phyloP scores from a whole-genome alignment of 1,140 invertebrate species.

The Carposina sasakii region DNA sequence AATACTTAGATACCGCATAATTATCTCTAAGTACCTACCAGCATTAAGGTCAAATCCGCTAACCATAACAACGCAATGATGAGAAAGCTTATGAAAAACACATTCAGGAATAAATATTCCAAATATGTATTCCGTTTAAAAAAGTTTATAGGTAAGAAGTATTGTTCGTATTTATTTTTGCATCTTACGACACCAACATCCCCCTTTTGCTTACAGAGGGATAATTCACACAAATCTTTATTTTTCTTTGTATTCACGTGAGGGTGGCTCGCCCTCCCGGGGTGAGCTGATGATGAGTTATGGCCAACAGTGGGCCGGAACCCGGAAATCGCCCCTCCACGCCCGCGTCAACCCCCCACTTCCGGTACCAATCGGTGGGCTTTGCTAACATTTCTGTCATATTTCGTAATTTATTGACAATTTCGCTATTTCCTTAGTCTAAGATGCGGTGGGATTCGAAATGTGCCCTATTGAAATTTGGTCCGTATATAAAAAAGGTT shows the following conservation, averaged over 20 bases:
- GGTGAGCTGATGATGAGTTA: constrained; percentile 66
- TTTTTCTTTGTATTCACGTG: constrained; percentile 52
- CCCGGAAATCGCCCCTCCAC: constrained; percentile 57
- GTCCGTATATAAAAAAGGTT: no score
- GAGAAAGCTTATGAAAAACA: no score
- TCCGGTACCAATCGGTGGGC: constrained; percentile 62
- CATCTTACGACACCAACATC: constrained; percentile 29
- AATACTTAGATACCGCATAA: no score
- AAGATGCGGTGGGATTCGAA: neutral
- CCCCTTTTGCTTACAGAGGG: constrained; percentile 47
- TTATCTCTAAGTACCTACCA: no score
- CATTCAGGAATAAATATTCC: no score
- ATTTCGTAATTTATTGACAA: constrained; percentile 61
- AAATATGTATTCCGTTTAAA: no score
- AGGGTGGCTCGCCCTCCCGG: constrained; percentile 41
- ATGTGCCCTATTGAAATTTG: neutral
- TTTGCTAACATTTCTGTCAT: constrained; percentile 38
- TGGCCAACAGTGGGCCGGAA: constrained; percentile 43
- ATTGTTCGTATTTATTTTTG: constrained; percentile 35
- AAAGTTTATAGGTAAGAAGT: no score
- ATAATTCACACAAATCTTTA: constrained; percentile 66
- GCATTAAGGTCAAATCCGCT: no score
- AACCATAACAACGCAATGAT: no score
- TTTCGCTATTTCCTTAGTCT: constrained; percentile 7
- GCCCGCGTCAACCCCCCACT: constrained; percentile 48